Percentiles rank a stretch among this genome's conserved stretches.
Evolutionary conservation across 2,797 vertebrate species (phyloP).

Genomic region (Hippopotamyrus pictus): DNA sequence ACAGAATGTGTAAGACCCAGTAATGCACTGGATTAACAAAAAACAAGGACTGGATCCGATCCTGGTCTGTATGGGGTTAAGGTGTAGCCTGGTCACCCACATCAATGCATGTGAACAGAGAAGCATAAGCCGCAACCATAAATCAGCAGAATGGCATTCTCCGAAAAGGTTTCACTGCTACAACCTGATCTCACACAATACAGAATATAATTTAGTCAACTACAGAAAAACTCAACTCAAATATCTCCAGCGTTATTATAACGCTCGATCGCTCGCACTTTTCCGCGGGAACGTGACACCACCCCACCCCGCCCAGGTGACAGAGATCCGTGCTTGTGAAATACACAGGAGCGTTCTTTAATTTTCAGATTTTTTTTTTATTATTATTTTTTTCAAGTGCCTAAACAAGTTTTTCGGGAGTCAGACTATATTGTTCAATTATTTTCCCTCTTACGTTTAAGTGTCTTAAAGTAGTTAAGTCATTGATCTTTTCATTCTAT

Average conservation of each 20-base stretch:
- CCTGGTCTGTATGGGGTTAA: not conserved
- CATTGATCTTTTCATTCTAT: not conserved
- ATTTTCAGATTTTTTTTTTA: not conserved
- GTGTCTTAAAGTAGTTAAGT: not conserved
- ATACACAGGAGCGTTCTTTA: not conserved
- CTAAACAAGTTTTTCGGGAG: not conserved
- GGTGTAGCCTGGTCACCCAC: not conserved
- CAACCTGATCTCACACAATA: not conserved
- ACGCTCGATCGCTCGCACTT: not conserved
- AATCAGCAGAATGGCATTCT: not conserved
- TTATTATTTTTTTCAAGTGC: not conserved
- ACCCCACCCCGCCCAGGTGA: not conserved
- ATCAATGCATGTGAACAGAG: not conserved
- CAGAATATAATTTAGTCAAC: not conserved
- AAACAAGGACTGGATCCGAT: not conserved
- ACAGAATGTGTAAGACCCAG: not conserved
- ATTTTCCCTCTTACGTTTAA: not conserved
- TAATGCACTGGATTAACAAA: not conserved
- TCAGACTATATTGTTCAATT: not conserved
- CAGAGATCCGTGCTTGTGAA: not conserved
- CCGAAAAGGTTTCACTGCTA: not conserved
- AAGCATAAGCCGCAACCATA: not conserved
- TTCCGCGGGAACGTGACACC: not conserved
- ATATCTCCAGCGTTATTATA: not conserved
- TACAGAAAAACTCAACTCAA: not conserved